A percentile compares a stretch with the other conserved stretches of the same genome.
Conservation (phyloP, 2,888 invertebrate species). For the Oxycera nigricornis region DNA sequence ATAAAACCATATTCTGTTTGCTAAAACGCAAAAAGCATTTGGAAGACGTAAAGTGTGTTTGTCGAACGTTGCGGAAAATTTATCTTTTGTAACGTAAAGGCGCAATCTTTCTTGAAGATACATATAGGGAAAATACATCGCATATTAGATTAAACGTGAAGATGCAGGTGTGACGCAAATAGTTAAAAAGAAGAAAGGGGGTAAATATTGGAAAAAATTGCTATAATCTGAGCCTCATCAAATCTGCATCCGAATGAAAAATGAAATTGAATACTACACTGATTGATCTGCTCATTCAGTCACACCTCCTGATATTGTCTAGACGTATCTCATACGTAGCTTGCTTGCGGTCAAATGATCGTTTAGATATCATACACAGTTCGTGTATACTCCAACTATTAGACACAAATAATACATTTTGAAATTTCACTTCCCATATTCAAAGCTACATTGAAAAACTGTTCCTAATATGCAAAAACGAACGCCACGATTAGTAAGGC, state of each 20-base stretch:
- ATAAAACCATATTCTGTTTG: constrained; percentile 29
- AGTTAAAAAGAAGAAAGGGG: no score
- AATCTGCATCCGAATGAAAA: no score
- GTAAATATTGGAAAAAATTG: no score
- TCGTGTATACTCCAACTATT: background rate
- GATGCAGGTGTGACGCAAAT: background rate
- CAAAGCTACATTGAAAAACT: background rate
- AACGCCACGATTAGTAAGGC: constrained; percentile 15
- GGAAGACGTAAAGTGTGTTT: constrained; percentile 16
- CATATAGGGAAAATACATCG: background rate
- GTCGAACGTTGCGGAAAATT: constrained; percentile 16
- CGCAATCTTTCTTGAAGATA: background rate
- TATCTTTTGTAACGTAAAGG: background rate
- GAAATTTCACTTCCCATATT: background rate
- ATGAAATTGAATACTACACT: no score
- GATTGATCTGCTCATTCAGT: no score
- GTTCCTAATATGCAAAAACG: constrained; percentile 33
- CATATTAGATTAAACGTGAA: background rate
- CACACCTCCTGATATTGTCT: no score
- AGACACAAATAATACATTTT: background rate
- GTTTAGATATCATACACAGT: no score
- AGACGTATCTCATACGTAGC: no score
- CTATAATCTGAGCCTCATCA: no score
- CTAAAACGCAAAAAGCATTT: constrained; percentile 1
- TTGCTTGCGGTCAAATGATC: no score